These are phyloP conservation scores for Chrysopa pallens DNA, from an alignment of 1,140 invertebrate genomes.

Conservation along the genomic window DNA sequence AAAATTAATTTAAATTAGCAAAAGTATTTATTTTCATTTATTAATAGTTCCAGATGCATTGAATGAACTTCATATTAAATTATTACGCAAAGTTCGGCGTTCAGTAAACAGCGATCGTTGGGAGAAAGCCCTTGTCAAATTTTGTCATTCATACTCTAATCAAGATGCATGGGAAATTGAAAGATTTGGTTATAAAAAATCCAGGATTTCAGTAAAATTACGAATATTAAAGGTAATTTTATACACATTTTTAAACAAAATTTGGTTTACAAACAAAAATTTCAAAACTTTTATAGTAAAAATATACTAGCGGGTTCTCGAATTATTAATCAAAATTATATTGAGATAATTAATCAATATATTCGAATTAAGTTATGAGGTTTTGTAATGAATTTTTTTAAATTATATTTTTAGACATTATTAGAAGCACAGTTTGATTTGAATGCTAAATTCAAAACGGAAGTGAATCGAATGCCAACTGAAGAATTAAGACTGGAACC, in stretches of 20 bases:
- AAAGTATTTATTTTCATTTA: too few relatives aligned
- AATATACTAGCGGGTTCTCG: too few relatives aligned
- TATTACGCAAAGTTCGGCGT: conserved; percentile 73
- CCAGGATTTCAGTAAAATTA: conserved; percentile 71
- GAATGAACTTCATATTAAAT: conserved; percentile 72
- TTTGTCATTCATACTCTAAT: conserved; percentile 72
- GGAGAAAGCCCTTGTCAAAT: conserved; percentile 78
- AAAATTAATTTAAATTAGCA: too few relatives aligned
- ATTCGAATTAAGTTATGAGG: too few relatives aligned
- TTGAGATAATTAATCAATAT: too few relatives aligned
- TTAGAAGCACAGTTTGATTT: conserved; percentile 89
- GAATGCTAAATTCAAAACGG: conserved; percentile 84
- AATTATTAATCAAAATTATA: too few relatives aligned
- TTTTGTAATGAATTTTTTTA: conserved; percentile 17
- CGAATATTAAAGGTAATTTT: conserved; percentile 58
- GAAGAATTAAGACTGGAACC: conserved; percentile 68
- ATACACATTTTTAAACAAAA: neutral
- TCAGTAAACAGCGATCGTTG: conserved; percentile 62
- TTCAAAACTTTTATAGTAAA: too few relatives aligned
- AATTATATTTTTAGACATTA: conserved; percentile 63
- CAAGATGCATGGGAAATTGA: conserved; percentile 95
- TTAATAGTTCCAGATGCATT: conserved; percentile 25
- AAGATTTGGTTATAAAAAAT: conserved; percentile 87
- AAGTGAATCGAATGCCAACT: conserved; percentile 67
- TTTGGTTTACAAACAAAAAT: too few relatives aligned